Evolutionary conservation across 2,797 vertebrate genomes (phyloP), one percentile per base, ranked within the genome.

Genomic region (Denticeps clupeoides): DNA sequence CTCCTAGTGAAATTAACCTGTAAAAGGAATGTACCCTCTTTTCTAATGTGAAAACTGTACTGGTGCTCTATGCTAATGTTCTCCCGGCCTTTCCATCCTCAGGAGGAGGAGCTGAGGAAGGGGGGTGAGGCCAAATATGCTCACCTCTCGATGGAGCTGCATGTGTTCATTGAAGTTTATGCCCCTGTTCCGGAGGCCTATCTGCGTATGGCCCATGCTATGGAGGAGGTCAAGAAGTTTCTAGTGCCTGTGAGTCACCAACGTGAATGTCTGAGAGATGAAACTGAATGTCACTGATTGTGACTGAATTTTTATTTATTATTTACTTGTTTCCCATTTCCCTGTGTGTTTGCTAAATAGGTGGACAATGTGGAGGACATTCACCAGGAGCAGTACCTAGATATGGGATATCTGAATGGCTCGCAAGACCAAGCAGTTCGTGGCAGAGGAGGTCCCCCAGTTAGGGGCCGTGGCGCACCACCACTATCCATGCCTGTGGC

Each of bases 181-280:
- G 93, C 91, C 3, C 90, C 93, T 2, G 90, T 94, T 0, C 93
- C 93, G 6, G 94, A 97, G 47, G 90, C 89, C 1, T 97, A 97
- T 21, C 68, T 90, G 56, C 88, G 93, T 12, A 99, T 99, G 93
- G 91, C 93, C 46, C 92, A 96, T 6, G 93, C 93, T 26, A 96
- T 97, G 93, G 93, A 97, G 7, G 92, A 97, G 62, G 89, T 99
- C 60, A 97, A 97, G 77, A 97, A 97, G 61, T 99, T 97, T 70
- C 87, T 99, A 0, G 88, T 94, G 45, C 94, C 94, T 1, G 94
- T 98, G 83, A 1, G 89, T 81, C 40, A 33, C 1, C 0, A 3
- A 4, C 21, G 9, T 15, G 18, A 11, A 16, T 29, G 5, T 33
- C 37, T 16, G 12, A 8, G 22, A 18, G 26, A 16, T 1, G n/a